A percentile compares a stretch with the other conserved stretches of the same genome.
These are phyloP conservation scores for Ceramica pisi DNA, from an alignment of 2,888 invertebrate genomes.

Conservation along the genomic window DNA sequence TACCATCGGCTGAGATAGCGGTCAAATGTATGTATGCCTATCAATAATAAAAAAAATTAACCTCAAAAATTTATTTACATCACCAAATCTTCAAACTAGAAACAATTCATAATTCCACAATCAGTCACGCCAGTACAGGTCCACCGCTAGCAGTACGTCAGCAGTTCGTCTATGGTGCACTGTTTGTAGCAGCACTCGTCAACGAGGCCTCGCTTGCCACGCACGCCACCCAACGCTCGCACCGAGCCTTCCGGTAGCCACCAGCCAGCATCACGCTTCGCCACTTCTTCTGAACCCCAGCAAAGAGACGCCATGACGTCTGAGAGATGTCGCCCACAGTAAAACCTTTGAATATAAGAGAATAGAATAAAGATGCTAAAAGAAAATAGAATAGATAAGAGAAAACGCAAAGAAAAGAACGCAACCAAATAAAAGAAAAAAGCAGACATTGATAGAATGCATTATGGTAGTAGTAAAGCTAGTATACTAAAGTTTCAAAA, in stretches of 20 bases:
- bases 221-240: conserved; percentile 38
- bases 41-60: too few relatives aligned
- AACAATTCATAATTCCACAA: conserved; percentile 20
- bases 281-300: conserved; percentile 24
- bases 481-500: too few relatives aligned
- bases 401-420: not conserved
- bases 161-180: conserved; percentile 66
- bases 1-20: too few relatives aligned
- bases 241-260: conserved; percentile 18
- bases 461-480: too few relatives aligned
- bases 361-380: not conserved
- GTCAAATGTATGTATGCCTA: too few relatives aligned
- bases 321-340: conserved; percentile 51
- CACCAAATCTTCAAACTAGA: not conserved
- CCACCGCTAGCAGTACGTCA: conserved; percentile 61
- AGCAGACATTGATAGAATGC: not conserved
- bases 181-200: conserved; percentile 71
- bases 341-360: conserved; percentile 1
- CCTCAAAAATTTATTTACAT: conserved; percentile 31
- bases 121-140: not conserved
- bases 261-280: conserved; percentile 50
- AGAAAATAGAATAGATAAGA: not conserved
- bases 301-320: conserved; percentile 41
- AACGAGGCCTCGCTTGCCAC: conserved; percentile 61
- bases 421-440: not conserved